phyloP scores from a whole-genome alignment of 2,797 vertebrate species.

The Danio albolineatus region DNA sequence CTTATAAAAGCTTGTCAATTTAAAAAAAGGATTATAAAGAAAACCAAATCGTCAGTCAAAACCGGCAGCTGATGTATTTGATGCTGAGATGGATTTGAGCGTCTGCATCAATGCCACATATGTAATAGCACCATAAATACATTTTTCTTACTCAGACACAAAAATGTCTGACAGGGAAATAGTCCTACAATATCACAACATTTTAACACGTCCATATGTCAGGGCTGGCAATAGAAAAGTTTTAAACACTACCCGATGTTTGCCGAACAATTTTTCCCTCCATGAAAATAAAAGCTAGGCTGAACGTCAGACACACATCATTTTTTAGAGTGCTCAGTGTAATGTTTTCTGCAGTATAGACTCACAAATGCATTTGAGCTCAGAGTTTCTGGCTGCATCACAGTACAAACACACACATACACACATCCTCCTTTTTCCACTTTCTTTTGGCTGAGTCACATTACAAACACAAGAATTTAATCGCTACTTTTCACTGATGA shows the following conservation, averaged over 20 bases:
- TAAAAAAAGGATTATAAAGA: neutral
- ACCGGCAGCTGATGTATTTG: neutral
- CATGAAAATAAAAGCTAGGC: conserved; percentile 65
- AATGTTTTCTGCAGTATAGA: conserved; percentile 60
- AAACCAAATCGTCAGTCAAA: neutral
- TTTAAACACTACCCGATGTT: conserved; percentile 62
- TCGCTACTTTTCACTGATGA: conserved; percentile 71
- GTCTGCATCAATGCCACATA: conserved; percentile 53
- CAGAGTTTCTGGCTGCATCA: conserved; percentile 62
- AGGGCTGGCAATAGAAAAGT: conserved; percentile 66
- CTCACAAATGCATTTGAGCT: conserved; percentile 70
- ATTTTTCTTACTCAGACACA: conserved; percentile 54
- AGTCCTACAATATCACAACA: conserved; percentile 62
- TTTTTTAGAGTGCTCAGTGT: conserved; percentile 66
- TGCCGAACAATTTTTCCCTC: conserved; percentile 65
- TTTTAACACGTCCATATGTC: conserved; percentile 69
- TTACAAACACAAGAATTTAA: conserved; percentile 72
- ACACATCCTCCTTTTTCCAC: conserved; percentile 39
- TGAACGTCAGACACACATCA: conserved; percentile 65
- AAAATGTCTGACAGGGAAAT: conserved; percentile 63
- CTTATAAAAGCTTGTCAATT: neutral
- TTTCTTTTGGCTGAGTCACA: conserved; percentile 62
- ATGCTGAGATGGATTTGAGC: conserved; percentile 24
- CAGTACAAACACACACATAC: conserved; percentile 60
- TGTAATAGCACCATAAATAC: conserved; percentile 66